These are phyloP conservation scores for Apodemus sylvaticus DNA, from an alignment of 2,113 vertebrate genomes.

Conservation along the genomic window DNA sequence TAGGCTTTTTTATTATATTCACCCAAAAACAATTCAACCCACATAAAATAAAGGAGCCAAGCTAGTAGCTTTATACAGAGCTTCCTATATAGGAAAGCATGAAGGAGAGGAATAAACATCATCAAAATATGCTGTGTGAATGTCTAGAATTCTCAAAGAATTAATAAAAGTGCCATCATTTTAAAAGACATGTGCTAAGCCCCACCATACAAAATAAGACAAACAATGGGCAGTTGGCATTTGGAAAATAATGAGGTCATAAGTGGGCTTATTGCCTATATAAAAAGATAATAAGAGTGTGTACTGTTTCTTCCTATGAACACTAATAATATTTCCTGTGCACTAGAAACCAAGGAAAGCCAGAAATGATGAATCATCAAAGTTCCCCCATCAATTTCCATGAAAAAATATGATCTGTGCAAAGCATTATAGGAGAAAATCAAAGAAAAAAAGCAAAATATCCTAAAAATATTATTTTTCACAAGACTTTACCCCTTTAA, in stretches of 20 bases:
- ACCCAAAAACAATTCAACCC: not conserved
- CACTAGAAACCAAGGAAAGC: constrained; percentile 22
- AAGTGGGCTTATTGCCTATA: not conserved
- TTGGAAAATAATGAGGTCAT: not conserved
- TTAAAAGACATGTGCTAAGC: not conserved
- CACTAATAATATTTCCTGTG: constrained; percentile 22
- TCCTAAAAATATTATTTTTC: not conserved
- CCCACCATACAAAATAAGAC: not conserved
- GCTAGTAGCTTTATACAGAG: not conserved
- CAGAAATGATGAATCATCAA: constrained; percentile 42
- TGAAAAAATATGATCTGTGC: not conserved
- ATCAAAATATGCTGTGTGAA: not conserved
- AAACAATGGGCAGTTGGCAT: not conserved
- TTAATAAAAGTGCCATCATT: not conserved
- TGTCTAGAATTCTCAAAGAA: not conserved
- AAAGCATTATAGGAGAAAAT: not conserved
- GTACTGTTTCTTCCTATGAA: not conserved
- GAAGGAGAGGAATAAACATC: not conserved
- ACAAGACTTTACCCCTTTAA: constrained; percentile 39
- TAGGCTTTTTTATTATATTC: not conserved
- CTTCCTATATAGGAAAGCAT: not conserved
- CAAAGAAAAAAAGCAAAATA: not conserved
- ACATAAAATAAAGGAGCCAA: not conserved
- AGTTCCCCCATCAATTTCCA: not conserved
- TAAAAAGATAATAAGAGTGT: not conserved